Conservation (phyloP, 1,140 invertebrate genomes). For the Trichonephila inaurata region DNA sequence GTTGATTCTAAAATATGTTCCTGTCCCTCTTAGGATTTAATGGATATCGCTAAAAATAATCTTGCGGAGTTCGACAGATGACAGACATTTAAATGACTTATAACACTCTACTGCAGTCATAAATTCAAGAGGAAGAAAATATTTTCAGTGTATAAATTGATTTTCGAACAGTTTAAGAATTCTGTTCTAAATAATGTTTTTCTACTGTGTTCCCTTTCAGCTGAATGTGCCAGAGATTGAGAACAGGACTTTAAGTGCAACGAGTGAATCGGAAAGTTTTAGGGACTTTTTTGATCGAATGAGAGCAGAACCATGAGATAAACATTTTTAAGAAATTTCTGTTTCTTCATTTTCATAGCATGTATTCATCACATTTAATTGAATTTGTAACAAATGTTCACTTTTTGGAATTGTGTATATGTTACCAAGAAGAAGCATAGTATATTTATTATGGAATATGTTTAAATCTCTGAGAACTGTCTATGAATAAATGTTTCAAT, state of each 20-base stretch:
- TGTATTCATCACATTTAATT: background rate
- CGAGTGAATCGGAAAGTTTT: conserved; percentile 17
- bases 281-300: conserved; percentile 26
- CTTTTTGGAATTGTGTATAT: background rate
- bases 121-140: background rate
- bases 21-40: background rate
- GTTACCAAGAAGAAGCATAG: background rate
- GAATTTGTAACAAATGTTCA: background rate
- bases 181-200: background rate
- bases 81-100: background rate
- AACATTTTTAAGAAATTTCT: background rate
- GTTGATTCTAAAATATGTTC: background rate
- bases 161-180: background rate
- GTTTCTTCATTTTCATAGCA: background rate
- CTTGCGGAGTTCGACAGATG: background rate
- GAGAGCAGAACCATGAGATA: background rate
- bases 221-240: conserved; percentile 11
- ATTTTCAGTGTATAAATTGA: background rate
- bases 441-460: background rate
- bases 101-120: background rate
- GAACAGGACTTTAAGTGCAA: background rate
- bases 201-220: conserved; percentile 33
- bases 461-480: background rate
- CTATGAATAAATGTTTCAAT: background rate
- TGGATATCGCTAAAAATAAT: background rate